These are phyloP conservation scores for Equus quagga DNA, from an alignment of 2,113 vertebrate species.

Conservation along the genomic window DNA sequence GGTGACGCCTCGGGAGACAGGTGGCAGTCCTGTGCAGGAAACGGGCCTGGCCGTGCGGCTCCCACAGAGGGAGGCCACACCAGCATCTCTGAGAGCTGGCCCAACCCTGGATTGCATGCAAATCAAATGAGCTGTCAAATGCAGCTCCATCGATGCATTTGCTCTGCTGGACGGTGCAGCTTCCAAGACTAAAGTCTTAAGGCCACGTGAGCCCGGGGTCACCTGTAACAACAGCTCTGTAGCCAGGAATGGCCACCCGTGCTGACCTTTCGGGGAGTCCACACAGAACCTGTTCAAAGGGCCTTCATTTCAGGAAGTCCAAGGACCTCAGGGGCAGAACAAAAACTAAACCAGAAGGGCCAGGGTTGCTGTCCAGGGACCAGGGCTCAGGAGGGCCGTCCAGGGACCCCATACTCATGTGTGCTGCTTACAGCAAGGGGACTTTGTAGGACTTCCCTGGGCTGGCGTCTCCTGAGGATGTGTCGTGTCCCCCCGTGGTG, in stretches of 20 bases:
- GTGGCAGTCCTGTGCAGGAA: background rate
- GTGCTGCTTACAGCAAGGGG: fast-evolving
- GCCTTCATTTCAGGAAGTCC: background rate
- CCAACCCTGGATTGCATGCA: fast-evolving
- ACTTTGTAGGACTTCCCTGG: fast-evolving
- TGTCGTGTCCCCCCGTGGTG: fast-evolving
- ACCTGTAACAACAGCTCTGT: no score
- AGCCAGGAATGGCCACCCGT: background rate
- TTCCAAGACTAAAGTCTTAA: fast-evolving
- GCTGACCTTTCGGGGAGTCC: fast-evolving
- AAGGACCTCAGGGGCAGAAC: no score
- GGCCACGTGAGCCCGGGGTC: fast-evolving
- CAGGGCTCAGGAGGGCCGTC: fast-evolving
- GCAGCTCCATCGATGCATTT: fast-evolving
- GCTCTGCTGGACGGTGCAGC: fast-evolving
- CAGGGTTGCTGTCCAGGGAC: fast-evolving
- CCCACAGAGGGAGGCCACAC: background rate
- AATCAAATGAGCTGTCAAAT: fast-evolving
- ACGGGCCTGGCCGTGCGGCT: fast-evolving
- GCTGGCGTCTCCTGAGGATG: background rate
- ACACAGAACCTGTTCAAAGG: background rate
- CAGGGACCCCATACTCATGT: fast-evolving
- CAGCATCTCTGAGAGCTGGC: background rate
- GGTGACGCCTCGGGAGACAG: background rate
- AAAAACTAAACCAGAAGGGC: background rate